Base-by-base conservation (phyloP, 1,140 invertebrate genomes). In the Camponotus vicinus region DNA sequence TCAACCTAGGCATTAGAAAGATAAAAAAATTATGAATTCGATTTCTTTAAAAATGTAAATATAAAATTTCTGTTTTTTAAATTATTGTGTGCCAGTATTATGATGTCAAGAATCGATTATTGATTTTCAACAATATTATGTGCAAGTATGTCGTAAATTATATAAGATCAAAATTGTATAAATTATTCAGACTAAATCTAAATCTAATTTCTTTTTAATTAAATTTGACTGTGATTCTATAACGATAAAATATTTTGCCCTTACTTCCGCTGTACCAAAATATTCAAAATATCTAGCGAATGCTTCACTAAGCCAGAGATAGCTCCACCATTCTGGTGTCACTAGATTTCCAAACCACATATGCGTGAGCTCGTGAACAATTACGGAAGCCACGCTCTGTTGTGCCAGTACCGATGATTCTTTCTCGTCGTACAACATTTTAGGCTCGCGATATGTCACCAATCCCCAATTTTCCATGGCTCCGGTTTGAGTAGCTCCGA, bases 401-500 rank as follows among this genome's bases (percentile, higher is more conserved):
- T 96, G 93, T 3, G 94, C 94, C 7, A 34, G 49, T 2, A 92
- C 91, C 0, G 96, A 95, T 2, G 96, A 95, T 13, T 95, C 92
- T 1, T 91, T 88, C 0, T 94, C 92, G 85, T 97, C 96, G 88
- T 96, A 97, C 2, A 98, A 94, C 86, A 98, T 88, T 7, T 95
- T 93, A 0, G 96, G 96, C 93, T 98, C 97, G 42, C 93, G 93
- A 69, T 94, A 96, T 0, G 94, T 96, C 18, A 96, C 91, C 0
- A 96, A 90, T 34, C 94, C 96, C 95, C 95, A 96, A 84, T 97
- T 97, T 93, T 98, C 97, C 97, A 97, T 97, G 1, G 97, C 97
- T 0, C 97, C 97, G 4, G 96, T 27, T 27, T 27, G 27, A 27
- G 27, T 27, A 27, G 27, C 95, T 0, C 92, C 91, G 85, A 97